Conservation (phyloP, 2,113 vertebrate species). For the Boulengeromyrus knoepffleri region DNA sequence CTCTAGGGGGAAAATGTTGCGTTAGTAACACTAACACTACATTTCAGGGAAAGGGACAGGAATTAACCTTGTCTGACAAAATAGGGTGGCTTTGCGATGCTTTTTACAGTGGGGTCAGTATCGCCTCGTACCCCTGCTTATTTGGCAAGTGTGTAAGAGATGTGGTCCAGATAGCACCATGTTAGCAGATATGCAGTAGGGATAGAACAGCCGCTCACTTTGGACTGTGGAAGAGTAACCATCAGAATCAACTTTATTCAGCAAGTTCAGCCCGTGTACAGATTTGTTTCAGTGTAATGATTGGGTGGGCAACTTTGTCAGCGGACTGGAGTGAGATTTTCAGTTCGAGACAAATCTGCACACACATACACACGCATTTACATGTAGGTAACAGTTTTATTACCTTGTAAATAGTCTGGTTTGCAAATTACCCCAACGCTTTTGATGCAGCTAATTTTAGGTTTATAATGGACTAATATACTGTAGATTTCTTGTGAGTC, state of each 20-base stretch:
- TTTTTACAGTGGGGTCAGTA: slow-evolving; percentile 56
- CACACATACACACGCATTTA: neutral
- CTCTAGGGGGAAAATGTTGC: neutral
- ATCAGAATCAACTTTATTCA: neutral
- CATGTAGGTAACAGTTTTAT: neutral
- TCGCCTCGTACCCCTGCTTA: slow-evolving; percentile 62
- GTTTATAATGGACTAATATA: neutral
- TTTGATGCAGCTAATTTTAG: neutral
- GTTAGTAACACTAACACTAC: no score
- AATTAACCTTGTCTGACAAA: slow-evolving; percentile 59
- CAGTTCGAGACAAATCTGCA: neutral
- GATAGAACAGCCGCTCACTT: slow-evolving; percentile 16
- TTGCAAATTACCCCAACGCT: neutral
- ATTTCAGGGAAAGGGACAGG: slow-evolving; percentile 26
- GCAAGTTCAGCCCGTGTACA: neutral
- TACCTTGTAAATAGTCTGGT: neutral
- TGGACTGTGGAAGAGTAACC: neutral
- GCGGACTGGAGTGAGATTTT: neutral
- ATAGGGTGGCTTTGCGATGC: slow-evolving; percentile 53
- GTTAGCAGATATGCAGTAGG: slow-evolving; percentile 17
- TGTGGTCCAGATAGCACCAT: neutral
- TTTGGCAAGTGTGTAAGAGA: slow-evolving; percentile 43
- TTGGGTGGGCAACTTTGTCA: neutral
- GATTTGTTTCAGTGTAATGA: neutral
- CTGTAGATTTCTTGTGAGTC: neutral